Evolutionary conservation across 2,797 vertebrate genomes (phyloP), one percentile per base, ranked within the genome.

Genomic region (Enteromius viviparus): DNA sequence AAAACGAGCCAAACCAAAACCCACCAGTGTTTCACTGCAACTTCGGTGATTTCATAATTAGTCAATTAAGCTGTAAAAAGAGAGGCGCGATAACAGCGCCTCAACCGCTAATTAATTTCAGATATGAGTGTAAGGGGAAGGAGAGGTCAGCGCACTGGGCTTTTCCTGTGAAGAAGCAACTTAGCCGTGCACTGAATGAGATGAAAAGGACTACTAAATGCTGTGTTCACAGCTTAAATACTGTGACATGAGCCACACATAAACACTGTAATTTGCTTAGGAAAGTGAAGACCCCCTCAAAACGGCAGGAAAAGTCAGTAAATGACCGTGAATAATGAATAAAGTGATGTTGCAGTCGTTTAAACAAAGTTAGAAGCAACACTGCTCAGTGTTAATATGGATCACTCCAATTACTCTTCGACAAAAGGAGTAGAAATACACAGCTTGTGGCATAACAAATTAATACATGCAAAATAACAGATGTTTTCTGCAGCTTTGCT

Each of bases 51-150:
- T 86, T 83, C 62, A 60, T 83, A 86, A 86, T 86, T 80, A 83
- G 81, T 80, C 81, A 83, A 86, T 79, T 79, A 86, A 58, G 81
- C 81, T 70, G 85, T 79, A 76, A 79, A 85, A 79, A 83, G 69
- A 65, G 72, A 74, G 78, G 53, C 21, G 3, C 47, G 80, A 81
- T 71, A 65, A 60, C 40, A 29, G 34, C 0, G 45, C 47, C 69
- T 82, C 66, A 74, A 69, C 62, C 6, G 1, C 51, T 83, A 86
- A 86, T 86, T 83, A 80, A 83, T 86, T 86, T 80, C 40, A 66
- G 62, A 80, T 75, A 58, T 65, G 76, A 78, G 60, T 55, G 72
- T 64, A 21, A 65, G 62, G 47, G 78, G 49, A 77, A 53, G 26
- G 34, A 55, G 23, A 71, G 84, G 75, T 81, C 58, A 71, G 58